Percentiles rank a stretch among this genome's conserved stretches.
phyloP scores from a whole-genome alignment of 2,888 invertebrate species.

The Rotaria sp. region DNA sequence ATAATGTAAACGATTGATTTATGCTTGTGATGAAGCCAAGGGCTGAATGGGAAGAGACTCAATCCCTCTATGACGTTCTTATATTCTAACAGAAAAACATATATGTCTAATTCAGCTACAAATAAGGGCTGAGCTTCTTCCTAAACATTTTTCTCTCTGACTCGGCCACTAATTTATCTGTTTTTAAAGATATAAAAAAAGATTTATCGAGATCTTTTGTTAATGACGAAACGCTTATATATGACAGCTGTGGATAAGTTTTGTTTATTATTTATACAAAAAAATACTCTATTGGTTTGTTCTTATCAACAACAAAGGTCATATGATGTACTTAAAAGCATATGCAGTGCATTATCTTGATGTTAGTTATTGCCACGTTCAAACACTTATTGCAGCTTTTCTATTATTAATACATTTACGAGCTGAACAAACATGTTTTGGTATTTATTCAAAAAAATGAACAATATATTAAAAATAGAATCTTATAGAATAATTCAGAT shows the following conservation, averaged over 20 bases:
- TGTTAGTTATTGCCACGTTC: slow-evolving; percentile 93
- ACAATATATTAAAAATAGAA: slow-evolving; percentile 82
- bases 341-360: slow-evolving; percentile 85
- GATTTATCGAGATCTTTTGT: slow-evolving; percentile 94
- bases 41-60: no score
- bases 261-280: neutral
- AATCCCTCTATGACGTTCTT: no score
- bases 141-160: no score
- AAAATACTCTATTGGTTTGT: no score
- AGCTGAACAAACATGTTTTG: slow-evolving; percentile 90
- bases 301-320: slow-evolving; percentile 52
- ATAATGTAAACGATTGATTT: no score
- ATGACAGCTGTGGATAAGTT: neutral
- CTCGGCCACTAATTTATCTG: neutral
- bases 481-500: slow-evolving; percentile 74
- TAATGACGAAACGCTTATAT: slow-evolving; percentile 82
- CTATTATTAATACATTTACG: slow-evolving; percentile 92
- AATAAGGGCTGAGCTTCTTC: no score
- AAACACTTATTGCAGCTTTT: slow-evolving; percentile 92
- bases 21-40: no score
- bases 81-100: no score
- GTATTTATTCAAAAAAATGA: slow-evolving; percentile 92
- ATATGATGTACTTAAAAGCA: slow-evolving; percentile 73
- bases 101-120: no score
- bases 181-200: slow-evolving; percentile 81